Evolutionary conservation across 64 coral and sea anemone genomes (phyloP).

Genomic region (Catalaphyllia jardinei): DNA sequence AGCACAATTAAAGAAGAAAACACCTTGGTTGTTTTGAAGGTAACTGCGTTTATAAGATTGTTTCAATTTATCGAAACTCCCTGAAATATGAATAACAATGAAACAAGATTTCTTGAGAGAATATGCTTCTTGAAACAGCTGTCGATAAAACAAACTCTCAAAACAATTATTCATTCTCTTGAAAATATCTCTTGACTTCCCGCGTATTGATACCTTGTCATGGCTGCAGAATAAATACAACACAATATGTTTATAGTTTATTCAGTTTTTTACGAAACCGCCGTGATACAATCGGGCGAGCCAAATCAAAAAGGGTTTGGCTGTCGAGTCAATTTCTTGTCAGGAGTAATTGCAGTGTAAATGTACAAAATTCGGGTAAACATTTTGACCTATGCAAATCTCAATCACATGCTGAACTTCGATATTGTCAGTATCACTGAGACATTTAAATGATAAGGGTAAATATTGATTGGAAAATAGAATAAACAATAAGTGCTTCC

Average conservation of each 20-base stretch:
- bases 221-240: no score
- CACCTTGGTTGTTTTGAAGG: no score
- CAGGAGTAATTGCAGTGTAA: no score
- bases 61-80: not conserved
- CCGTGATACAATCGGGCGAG: no score
- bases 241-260: no score
- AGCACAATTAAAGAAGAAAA: no score
- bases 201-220: no score
- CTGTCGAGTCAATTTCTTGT: no score
- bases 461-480: not conserved
- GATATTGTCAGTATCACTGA: not conserved
- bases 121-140: not conserved
- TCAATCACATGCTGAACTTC: not conserved
- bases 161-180: not conserved
- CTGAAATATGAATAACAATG: not conserved
- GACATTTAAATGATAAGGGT: not conserved
- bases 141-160: not conserved
- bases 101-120: conserved; percentile 1
- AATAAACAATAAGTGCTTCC: not conserved
- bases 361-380: not conserved
- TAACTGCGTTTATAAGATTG: no score
- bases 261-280: no score
- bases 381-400: not conserved
- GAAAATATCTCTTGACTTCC: not conserved
- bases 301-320: no score